A percentile compares a stretch with the other conserved stretches of the same genome.
Evolutionary conservation across 1,140 invertebrate species (phyloP).

Genomic region (Campodea augens): DNA sequence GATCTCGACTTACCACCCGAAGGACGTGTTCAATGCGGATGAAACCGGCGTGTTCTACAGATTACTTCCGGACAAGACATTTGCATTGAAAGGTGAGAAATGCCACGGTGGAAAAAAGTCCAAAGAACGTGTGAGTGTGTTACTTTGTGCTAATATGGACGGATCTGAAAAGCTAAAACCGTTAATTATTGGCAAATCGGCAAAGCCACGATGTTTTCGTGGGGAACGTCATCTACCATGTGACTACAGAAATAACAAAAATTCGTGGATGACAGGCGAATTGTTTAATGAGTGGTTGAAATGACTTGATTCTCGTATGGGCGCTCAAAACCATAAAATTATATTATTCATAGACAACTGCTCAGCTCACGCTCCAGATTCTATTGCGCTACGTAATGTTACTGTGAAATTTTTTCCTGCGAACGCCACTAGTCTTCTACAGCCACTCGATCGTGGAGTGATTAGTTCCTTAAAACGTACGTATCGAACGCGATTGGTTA

Average conservation of each 20-base stretch:
- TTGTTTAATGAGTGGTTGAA: constrained; percentile 17
- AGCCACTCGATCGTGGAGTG: constrained; percentile 6
- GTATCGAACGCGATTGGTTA: constrained; percentile 4
- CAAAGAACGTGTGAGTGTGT: constrained; percentile 23
- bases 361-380: constrained; percentile 9
- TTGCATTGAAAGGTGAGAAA: constrained; percentile 17
- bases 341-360: constrained; percentile 12
- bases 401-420: constrained; percentile 5
- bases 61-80: constrained; percentile 13
- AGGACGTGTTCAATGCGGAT: too few species aligned
- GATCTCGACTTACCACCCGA: too few species aligned
- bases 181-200: constrained; percentile 23
- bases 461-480: constrained; percentile 1
- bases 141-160: constrained; percentile 20
- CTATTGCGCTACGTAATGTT: constrained; percentile 5
- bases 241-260: constrained; percentile 20
- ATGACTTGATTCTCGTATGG: constrained; percentile 14
- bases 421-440: constrained; percentile 7
- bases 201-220: constrained; percentile 24
- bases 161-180: constrained; percentile 22
- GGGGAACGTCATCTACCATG: constrained; percentile 16
- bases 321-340: constrained; percentile 13
- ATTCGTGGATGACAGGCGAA: constrained; percentile 24
- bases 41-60: too few species aligned
- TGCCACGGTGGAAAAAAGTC: constrained; percentile 21